A percentile compares a stretch with the other conserved stretches of the same genome.
phyloP scores from a whole-genome alignment of 2,797 vertebrate species.

The Vultur gryphus region DNA sequence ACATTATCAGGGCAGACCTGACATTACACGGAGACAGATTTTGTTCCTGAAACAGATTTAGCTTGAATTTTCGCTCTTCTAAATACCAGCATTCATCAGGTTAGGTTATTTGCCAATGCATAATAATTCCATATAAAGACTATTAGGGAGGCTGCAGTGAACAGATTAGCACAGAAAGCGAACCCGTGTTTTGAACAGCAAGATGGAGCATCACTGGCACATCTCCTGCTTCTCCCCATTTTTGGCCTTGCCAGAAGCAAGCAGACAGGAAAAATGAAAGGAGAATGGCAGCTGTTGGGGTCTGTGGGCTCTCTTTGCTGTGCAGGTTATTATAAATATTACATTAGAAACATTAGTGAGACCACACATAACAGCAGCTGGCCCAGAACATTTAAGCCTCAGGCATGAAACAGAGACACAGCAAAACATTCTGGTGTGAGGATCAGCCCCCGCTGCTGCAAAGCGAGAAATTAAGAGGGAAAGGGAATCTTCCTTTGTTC shows the following conservation, averaged over 20 bases:
- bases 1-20: background rate
- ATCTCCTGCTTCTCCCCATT: fast-evolving
- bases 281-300: background rate
- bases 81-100: background rate
- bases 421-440: background rate
- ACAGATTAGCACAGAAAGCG: background rate
- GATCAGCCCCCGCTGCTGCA: background rate
- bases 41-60: background rate
- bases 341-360: background rate
- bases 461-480: background rate
- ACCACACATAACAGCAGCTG: background rate
- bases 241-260: background rate
- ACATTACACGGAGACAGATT: background rate
- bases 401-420: fast-evolving
- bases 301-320: background rate
- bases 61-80: background rate
- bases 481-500: background rate
- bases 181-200: background rate
- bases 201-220: background rate
- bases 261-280: background rate
- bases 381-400: background rate
- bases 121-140: background rate
- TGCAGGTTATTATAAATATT: background rate
- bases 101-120: background rate
- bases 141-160: background rate